Evolutionary conservation across 1,140 invertebrate species (phyloP), one percentile per base, ranked within the genome.

Genomic region (Antheraea mylitta): DNA sequence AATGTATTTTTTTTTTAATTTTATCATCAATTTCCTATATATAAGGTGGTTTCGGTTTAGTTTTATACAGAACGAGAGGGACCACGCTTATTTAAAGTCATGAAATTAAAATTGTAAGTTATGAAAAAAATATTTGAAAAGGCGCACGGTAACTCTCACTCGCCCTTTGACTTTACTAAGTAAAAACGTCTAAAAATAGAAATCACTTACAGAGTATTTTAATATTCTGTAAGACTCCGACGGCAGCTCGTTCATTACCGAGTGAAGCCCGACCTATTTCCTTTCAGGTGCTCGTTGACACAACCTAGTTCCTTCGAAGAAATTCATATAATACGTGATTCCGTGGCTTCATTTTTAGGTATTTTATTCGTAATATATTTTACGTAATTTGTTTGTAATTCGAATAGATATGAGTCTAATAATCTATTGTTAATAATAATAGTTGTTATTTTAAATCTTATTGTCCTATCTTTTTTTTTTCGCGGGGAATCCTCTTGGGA

Each of bases 261-360:
- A 53, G 45, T 53, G 45, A 58, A 64, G 42, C 58, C 38, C 67
- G 72, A 74, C 72, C 72, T 66, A 74, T 18, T 71, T 72, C 18
- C 69, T 64, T 71, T 74, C 69, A 74, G 64, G 48, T 63, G 13
- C 36, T 19, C 71, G 69, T 74, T 74, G 72, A 74, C 69, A 45
- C 58, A 74, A 71, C 72, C 72, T 30, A 71, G 67, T 71, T 74
- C 66, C 22, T 38, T 65, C 42, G 42, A 19, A 16, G 19, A 16
- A 53, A n/a, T 53, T 6, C 45, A 53, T 53, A 53, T 11, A 7
- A 30, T 53, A 53, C 45, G 45, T 53, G 45, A 13, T 53, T 53
- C 11, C 7, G 45, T 53, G 11, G 45, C 45, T 53, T 11, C 11
- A 6, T 53, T 53, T 16, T 53, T 13, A 53, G 13, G 16, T 53